These are phyloP conservation scores for Drosophila acutilabella DNA, from an alignment of 2,888 invertebrate species.

Conservation along the genomic window DNA sequence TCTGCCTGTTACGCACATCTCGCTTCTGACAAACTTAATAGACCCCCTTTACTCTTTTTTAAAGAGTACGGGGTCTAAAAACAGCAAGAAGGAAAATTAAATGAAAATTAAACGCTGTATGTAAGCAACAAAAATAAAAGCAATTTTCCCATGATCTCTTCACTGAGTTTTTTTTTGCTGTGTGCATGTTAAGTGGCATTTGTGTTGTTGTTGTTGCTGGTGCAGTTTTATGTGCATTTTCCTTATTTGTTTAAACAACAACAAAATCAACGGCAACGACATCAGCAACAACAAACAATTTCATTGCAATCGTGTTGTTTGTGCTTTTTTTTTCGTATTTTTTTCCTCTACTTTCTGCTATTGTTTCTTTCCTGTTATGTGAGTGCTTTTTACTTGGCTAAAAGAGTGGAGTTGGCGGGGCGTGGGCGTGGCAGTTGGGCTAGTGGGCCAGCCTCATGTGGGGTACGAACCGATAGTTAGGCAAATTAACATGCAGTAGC, in stretches of 20 bases:
- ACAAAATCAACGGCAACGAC: slow-evolving; percentile 34
- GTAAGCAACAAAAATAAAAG: slow-evolving; percentile 44
- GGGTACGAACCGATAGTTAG: slow-evolving; percentile 48
- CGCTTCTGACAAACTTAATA: no score
- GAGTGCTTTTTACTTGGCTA: slow-evolving; percentile 62
- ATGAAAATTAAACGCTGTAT: slow-evolving; percentile 53
- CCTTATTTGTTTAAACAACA: slow-evolving; percentile 75
- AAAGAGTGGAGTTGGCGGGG: slow-evolving; percentile 42
- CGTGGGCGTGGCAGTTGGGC: not conserved
- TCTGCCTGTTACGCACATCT: no score
- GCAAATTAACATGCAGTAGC: slow-evolving; percentile 72
- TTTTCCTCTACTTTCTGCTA: slow-evolving; percentile 10
- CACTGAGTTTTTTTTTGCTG: slow-evolving; percentile 27
- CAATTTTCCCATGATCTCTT: slow-evolving; percentile 77
- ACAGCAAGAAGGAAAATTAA: slow-evolving; percentile 37
- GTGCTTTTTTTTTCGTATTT: not conserved
- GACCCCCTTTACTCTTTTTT: no score
- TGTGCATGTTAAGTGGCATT: slow-evolving; percentile 61
- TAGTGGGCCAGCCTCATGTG: slow-evolving; percentile 41
- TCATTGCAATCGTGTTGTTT: slow-evolving; percentile 54
- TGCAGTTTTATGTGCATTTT: slow-evolving; percentile 68
- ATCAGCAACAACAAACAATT: slow-evolving; percentile 40
- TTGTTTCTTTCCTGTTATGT: slow-evolving; percentile 44
- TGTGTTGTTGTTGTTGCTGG: slow-evolving; percentile 39
- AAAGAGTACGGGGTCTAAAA: no score